These are phyloP conservation scores for Saccostrea cuccullata DNA, from an alignment of 1,140 invertebrate genomes.

Conservation along the genomic window DNA sequence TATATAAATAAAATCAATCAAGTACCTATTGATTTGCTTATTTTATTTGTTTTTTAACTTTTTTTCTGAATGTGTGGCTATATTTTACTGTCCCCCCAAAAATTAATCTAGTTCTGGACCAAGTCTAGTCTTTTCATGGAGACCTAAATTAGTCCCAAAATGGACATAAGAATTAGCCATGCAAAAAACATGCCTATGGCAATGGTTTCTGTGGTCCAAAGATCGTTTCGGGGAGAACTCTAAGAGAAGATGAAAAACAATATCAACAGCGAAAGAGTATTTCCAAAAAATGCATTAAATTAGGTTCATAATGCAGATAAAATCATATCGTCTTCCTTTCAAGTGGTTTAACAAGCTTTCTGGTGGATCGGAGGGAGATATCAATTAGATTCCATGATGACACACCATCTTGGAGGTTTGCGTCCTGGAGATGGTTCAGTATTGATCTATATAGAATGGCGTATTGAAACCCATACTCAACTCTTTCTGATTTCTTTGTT, in stretches of 20 bases:
- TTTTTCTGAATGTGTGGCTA: no score
- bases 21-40: no score
- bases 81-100: no score
- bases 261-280: not conserved
- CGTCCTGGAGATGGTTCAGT: not conserved
- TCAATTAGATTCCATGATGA: not conserved
- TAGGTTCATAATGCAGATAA: slow-evolving; percentile 24
- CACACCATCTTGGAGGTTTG: not conserved
- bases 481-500: no score
- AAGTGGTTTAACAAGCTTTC: not conserved
- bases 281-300: slow-evolving; percentile 9
- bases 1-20: no score
- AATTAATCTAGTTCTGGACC: not conserved
- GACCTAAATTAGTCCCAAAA: not conserved
- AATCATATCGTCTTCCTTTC: slow-evolving; percentile 3
- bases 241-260: not conserved
- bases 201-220: not conserved
- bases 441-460: not conserved
- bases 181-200: not conserved
- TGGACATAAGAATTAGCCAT: not conserved
- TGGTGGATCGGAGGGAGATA: not conserved
- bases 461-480: not conserved
- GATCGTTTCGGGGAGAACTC: not conserved
- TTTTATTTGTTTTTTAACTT: no score
- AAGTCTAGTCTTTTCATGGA: not conserved